These are phyloP conservation scores for Pelosia muscerda DNA, from an alignment of 2,888 invertebrate species.

Conservation along the genomic window DNA sequence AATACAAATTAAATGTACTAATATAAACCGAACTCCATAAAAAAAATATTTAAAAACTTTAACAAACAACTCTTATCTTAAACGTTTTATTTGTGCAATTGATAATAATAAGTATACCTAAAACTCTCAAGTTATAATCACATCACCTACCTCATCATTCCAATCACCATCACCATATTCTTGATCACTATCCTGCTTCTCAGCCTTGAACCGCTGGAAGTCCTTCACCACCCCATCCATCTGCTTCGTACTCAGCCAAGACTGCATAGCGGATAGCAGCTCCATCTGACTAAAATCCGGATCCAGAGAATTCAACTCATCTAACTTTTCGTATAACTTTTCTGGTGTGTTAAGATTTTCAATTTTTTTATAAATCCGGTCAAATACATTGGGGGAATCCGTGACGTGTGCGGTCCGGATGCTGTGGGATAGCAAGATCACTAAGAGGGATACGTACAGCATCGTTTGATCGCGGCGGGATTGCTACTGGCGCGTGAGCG, in stretches of 20 bases:
- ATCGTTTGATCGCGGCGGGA: constrained; percentile 68
- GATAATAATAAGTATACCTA: no score
- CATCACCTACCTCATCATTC: constrained; percentile 73
- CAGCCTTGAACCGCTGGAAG: constrained; percentile 65
- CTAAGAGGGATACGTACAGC: constrained; percentile 67
- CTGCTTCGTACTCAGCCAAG: constrained; percentile 69
- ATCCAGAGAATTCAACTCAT: constrained; percentile 68
- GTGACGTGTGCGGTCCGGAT: constrained; percentile 71
- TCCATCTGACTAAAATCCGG: constrained; percentile 58
- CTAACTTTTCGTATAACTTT: constrained; percentile 70
- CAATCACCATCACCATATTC: constrained; percentile 70
- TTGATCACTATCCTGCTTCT: constrained; percentile 61
- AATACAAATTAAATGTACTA: no score
- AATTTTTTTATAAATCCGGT: constrained; percentile 72
- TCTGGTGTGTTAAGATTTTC: constrained; percentile 69
- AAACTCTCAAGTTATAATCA: neutral
- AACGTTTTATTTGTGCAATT: neutral
- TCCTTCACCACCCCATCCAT: constrained; percentile 71
- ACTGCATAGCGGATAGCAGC: constrained; percentile 70
- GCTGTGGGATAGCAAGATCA: constrained; percentile 65
- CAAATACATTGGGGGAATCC: constrained; percentile 66
- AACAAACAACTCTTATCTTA: neutral
- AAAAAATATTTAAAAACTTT: neutral
- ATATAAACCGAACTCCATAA: no score
- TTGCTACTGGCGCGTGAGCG: constrained; percentile 60